Conservation (phyloP, 2,113 vertebrate species). For the Pholis gunnellus region DNA sequence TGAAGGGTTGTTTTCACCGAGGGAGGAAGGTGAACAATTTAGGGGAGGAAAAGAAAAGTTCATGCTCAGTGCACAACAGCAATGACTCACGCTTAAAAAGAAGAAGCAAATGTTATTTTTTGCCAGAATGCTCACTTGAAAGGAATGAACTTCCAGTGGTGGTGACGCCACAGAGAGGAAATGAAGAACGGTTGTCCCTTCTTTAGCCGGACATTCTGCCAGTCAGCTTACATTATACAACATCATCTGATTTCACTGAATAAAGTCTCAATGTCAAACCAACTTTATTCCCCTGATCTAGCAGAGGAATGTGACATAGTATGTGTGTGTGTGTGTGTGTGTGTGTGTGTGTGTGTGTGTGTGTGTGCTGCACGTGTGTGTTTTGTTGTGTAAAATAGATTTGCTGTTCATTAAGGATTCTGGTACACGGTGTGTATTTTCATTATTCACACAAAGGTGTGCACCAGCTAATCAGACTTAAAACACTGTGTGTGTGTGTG, state of each 20-base stretch:
- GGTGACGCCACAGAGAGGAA: neutral
- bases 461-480: slow-evolving; percentile 88
- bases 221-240: slow-evolving; percentile 87
- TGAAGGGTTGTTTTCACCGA: slow-evolving; percentile 12
- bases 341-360: neutral
- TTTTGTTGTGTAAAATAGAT: slow-evolving; percentile 67
- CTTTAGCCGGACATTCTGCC: slow-evolving; percentile 41
- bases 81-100: slow-evolving; percentile 26
- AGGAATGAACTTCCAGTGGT: slow-evolving; percentile 8
- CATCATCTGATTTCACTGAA: slow-evolving; percentile 78
- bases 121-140: slow-evolving; percentile 13
- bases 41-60: neutral
- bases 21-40: slow-evolving; percentile 22
- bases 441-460: slow-evolving; percentile 90
- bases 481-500: slow-evolving; percentile 79
- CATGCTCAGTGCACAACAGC: slow-evolving; percentile 6
- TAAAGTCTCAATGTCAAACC: slow-evolving; percentile 60
- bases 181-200: slow-evolving; percentile 15
- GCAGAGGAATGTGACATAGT: slow-evolving; percentile 71
- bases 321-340: neutral
- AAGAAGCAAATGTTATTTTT: slow-evolving; percentile 22
- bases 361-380: neutral
- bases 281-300: slow-evolving; percentile 86
- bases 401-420: slow-evolving; percentile 84
- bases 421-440: slow-evolving; percentile 85